Base-by-base conservation (phyloP, 2,113 vertebrate genomes). In the Prochilodus magdalenae region DNA sequence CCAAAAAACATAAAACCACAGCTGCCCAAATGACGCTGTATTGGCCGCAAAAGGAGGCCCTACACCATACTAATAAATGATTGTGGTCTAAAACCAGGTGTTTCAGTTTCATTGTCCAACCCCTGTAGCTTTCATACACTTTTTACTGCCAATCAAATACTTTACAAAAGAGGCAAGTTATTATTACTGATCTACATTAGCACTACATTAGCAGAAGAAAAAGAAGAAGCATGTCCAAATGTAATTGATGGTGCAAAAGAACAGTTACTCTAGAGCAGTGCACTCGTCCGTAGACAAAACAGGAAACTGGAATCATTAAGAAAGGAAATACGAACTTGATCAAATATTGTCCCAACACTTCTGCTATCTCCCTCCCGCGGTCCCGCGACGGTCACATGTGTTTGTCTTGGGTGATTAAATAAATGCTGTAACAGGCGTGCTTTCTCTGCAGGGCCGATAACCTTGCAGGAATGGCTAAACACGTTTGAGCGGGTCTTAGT, bases 331-430 rank as follows among this genome's bases (percentile, higher is more conserved):
- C n/a, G 14, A 36, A 20, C 12, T 33, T 75, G 13, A 66, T 15
- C 24, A 77, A 53, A 66, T 53, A 66, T 66, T 77, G 6, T n/a
- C 44, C 18, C 12, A 13, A 30, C 74, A 30, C 59, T 76, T 22
- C 8, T 20, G 10, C 49, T 76, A 51, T 77, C 75, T 76, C 36
- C 29, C 36, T 10, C 20, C 36, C 24, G 4, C 12, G 13, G 33
- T 66, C 60, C 75, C 14, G 12, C 65, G 11, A n/a, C 26, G 29
- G 27, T 33, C 40, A n/a, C 40, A 22, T n/a, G 57, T 20, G 60
- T 77, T 62, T 65, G 40, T 65, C 66, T 47, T 47, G 33, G 4
- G 26, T 22, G 44, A 66, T 76, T 77, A 69, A 69, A n/a, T n/a
- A 10, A 40, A 40, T n/a, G 18, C 11, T 44, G 8, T 40, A 22